Conservation (phyloP, 2,797 vertebrate species). For the Nyctalus aviator region DNA sequence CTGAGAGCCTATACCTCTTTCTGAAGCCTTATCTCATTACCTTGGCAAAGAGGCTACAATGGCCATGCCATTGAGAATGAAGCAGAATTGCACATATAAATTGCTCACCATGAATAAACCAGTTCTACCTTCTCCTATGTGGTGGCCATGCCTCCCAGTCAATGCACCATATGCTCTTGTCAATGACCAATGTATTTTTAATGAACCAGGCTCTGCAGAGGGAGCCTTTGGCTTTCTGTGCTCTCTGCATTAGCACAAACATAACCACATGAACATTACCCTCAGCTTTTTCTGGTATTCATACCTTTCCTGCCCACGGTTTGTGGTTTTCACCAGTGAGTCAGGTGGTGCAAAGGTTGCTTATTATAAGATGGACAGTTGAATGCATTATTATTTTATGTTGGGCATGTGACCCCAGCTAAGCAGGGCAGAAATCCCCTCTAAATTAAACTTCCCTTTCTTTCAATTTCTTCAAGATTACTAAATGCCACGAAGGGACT, state of each 20-base stretch:
- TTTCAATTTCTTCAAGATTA: slow-evolving; percentile 83
- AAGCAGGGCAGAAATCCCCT: slow-evolving; percentile 82
- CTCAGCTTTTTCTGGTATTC: slow-evolving; percentile 81
- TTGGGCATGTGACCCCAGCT: slow-evolving; percentile 84
- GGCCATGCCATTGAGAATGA: slow-evolving; percentile 42
- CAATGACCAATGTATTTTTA: slow-evolving; percentile 86
- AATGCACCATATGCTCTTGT: slow-evolving; percentile 41
- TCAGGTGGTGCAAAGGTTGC: slow-evolving; percentile 84
- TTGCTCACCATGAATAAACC: slow-evolving; percentile 54
- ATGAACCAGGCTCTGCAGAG: slow-evolving; percentile 82
- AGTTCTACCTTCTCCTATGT: neutral
- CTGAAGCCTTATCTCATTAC: slow-evolving; percentile 15
- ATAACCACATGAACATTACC: slow-evolving; percentile 87
- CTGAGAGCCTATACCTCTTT: slow-evolving; percentile 26
- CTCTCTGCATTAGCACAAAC: slow-evolving; percentile 84
- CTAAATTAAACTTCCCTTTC: slow-evolving; percentile 86
- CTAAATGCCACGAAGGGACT: slow-evolving; percentile 82
- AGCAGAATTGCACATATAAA: slow-evolving; percentile 70
- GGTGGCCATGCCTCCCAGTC: neutral
- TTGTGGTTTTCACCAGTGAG: slow-evolving; percentile 80
- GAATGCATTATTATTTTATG: slow-evolving; percentile 88
- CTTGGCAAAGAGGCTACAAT: neutral
- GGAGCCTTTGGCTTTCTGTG: slow-evolving; percentile 80
- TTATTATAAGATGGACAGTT: slow-evolving; percentile 85
- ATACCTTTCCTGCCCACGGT: slow-evolving; percentile 76